Conservation (phyloP, 2,113 vertebrate genomes). For the Columba janthina region DNA sequence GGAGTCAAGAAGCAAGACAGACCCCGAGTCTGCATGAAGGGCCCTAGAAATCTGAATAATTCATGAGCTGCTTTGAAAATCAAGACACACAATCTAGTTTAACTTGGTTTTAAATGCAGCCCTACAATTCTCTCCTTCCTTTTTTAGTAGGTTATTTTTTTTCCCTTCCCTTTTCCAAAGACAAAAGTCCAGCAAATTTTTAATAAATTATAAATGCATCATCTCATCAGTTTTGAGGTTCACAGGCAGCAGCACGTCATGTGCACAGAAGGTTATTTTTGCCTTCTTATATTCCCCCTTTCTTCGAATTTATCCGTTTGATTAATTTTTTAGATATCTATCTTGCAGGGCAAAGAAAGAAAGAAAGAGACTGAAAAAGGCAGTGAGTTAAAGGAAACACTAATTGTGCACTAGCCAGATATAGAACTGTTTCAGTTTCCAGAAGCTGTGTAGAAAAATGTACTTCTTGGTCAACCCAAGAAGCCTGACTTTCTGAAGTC, state of each 20-base stretch:
- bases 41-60: conserved; percentile 18
- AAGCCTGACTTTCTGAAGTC: not conserved
- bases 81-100: conserved; percentile 1
- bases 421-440: not conserved
- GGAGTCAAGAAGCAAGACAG: not conserved
- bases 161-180: conserved; percentile 12
- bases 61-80: conserved; percentile 40
- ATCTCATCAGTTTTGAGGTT: conserved; percentile 27
- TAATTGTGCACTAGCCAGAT: not conserved
- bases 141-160: not conserved
- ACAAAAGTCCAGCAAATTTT: conserved; percentile 51
- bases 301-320: conserved; percentile 47
- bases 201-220: conserved; percentile 70
- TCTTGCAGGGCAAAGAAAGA: conserved; percentile 18
- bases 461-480: not conserved
- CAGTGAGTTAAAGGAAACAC: not conserved
- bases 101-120: conserved; percentile 29
- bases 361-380: not conserved
- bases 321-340: conserved; percentile 69
- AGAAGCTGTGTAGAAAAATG: not conserved
- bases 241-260: conserved; percentile 2
- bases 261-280: conserved; percentile 35
- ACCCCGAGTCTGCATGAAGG: conserved; percentile 1
- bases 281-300: not conserved
- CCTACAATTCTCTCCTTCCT: not conserved